These are phyloP conservation scores for Hydropsyche betteni DNA, from an alignment of 2,888 invertebrate genomes.

Conservation along the genomic window DNA sequence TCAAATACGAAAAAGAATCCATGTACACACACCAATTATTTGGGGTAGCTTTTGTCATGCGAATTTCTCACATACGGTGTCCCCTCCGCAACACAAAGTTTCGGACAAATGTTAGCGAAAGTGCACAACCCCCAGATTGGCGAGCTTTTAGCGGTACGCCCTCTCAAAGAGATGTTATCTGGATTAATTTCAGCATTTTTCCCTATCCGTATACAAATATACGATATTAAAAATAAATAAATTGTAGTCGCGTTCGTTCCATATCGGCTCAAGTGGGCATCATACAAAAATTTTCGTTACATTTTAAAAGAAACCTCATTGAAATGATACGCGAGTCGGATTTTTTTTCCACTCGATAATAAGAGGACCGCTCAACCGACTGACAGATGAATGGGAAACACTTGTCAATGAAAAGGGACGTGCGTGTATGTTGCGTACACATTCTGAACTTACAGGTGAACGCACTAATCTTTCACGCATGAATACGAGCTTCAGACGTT, in stretches of 20 bases:
- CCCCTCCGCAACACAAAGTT: background rate
- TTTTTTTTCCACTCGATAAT: background rate
- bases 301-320: background rate
- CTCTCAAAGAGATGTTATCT: constrained; percentile 43
- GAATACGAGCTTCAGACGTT: background rate
- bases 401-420: constrained; percentile 14
- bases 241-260: background rate
- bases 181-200: constrained; percentile 38
- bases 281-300: too few species aligned
- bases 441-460: constrained; percentile 13
- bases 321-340: background rate
- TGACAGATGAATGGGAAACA: constrained; percentile 20
- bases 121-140: constrained; percentile 38
- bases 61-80: constrained; percentile 14
- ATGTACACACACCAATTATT: too few species aligned
- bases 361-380: background rate
- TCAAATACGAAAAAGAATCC: too few species aligned
- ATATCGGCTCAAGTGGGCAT: too few species aligned
- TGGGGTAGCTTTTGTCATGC: too few species aligned
- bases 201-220: background rate
- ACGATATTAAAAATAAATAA: constrained; percentile 1
- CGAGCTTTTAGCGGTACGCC: constrained; percentile 38
- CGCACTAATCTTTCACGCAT: constrained; percentile 15
- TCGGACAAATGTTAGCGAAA: constrained; percentile 26
- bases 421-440: background rate